Base-by-base conservation (phyloP, 2,113 vertebrate species). In the Oryzias javanicus region DNA sequence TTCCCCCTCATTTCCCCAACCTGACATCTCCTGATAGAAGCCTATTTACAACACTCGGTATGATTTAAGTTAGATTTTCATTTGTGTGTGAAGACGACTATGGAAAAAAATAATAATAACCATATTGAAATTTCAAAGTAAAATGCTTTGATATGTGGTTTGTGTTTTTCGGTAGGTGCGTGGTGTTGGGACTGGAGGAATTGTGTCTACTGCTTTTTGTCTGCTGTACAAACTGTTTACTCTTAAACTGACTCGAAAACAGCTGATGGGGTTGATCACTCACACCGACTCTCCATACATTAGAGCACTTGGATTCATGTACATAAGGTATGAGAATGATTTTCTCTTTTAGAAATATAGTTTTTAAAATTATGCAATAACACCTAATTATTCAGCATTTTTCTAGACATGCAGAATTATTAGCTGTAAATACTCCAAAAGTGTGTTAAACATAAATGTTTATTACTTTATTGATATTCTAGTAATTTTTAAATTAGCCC, bases 271-370 rank as follows among this genome's bases (percentile, higher is more conserved):
- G 80, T 93, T 99, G 53, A 98, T 99, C 88, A 99, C 97, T 64
- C 97, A 99, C 82, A 94, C 93, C 71, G 97, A 99, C 83, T 99
- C 97, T 59, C 94, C 97, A 4, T 99, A 98, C 89, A 99, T 99
- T 88, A 93, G 97, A 89, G 96, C 96, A 52, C 95, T 99, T 79
- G 97, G 97, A 90, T 99, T 99, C 93, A 99, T 99, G 97, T 99
- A 99, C 89, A 99, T 99, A 93, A 92, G 97, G 97, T 98, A 84
- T 74, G 65, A 13, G 29, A 35, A 8, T 27, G 8, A 3, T 35
- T 35, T 35, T 12, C 10, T 35, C 35, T 12, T 35, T 12, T 35
- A 29, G 6, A 29, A n/a, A 29, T 7, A 8, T 29, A 12, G 8
- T 35, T 8, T 35, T 12, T 12, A 12, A 10, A 35, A 35, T 35